phyloP scores from a whole-genome alignment of 2,888 invertebrate species.

The Ferdinandea cuprea region DNA sequence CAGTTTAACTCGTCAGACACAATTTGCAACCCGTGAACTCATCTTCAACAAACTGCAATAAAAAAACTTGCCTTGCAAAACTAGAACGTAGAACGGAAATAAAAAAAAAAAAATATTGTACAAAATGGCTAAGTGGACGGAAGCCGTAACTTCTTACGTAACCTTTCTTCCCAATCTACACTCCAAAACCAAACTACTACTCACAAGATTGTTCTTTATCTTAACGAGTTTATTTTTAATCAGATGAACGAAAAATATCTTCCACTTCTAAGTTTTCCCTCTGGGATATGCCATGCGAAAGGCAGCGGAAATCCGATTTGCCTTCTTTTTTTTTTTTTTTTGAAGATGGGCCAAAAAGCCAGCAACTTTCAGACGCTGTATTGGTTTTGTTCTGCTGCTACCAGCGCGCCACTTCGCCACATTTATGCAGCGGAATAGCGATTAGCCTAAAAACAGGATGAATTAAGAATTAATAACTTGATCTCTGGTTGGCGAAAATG shows the following conservation, averaged over 20 bases:
- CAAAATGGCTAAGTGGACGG: not conserved
- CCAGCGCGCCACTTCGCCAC: too few species aligned
- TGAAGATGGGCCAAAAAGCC: slow-evolving; percentile 33
- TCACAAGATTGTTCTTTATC: slow-evolving; percentile 68
- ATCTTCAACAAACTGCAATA: slow-evolving; percentile 40
- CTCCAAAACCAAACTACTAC: slow-evolving; percentile 10
- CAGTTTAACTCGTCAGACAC: slow-evolving; percentile 33
- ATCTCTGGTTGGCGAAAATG: slow-evolving; percentile 61
- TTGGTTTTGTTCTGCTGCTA: slow-evolving; percentile 29
- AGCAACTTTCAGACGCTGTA: slow-evolving; percentile 38
- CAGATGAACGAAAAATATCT: slow-evolving; percentile 55
- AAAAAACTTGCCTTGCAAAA: slow-evolving; percentile 47
- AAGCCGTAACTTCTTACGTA: slow-evolving; percentile 13
- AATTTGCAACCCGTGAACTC: slow-evolving; percentile 21
- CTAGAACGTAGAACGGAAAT: slow-evolving; percentile 58
- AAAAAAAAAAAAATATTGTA: slow-evolving; percentile 29
- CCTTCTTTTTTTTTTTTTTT: slow-evolving; percentile 15
- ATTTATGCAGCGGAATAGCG: slow-evolving; percentile 51
- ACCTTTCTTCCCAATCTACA: slow-evolving; percentile 11
- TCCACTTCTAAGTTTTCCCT: slow-evolving; percentile 10
- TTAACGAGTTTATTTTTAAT: slow-evolving; percentile 74
- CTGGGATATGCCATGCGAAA: not conserved
- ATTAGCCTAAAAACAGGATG: slow-evolving; percentile 71
- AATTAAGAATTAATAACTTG: slow-evolving; percentile 75
- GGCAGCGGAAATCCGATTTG: slow-evolving; percentile 46